Base-by-base conservation (phyloP, 2,113 vertebrate species). In the Connochaetes taurinus region DNA sequence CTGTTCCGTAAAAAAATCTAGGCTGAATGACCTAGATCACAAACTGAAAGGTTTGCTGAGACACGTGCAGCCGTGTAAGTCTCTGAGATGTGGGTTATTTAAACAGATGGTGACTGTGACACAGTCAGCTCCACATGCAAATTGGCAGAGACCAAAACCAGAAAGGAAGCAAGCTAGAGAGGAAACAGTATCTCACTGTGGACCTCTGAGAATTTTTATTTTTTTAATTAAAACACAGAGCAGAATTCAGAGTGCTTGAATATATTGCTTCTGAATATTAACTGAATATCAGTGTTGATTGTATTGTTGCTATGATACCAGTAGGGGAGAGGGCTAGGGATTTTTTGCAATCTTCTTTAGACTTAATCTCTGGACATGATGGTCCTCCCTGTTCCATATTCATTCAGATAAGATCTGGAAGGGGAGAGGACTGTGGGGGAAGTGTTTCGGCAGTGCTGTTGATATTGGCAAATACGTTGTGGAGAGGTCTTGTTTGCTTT, bases 91-190 rank as follows among this genome's bases (percentile, higher is more conserved):
- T 96, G 96, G 97, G 95, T 91, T 97, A 96, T 95, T 96, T 87
- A 97, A 93, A 81, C 97, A 98, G 98, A 98, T 97, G 97, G 98
- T 85, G 52, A 64, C 94, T 84, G 93, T 94, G 93, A 64, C 97
- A 97, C 91, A 88, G 81, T 33, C 71, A 81, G 93, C 94, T 81
- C 91, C 78, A 2, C 87, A 76, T 97, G 95, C 78, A 95, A 84
- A 91, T 76, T 98, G 97, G 97, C 97, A 97, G 91, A 83, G 86
- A 58, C 83, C 57, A 40, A 91, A 92, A 91, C 91, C 92, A 92
- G 81, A 86, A 94, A 95, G 94, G 82, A 97, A 94, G 78, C 40
- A 47, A 90, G 93, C 60, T 64, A 55, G 71, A 89, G 67, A 95
- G 95, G 83, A 97, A 97, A 11, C 43, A 91, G 47, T 57, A 58